Evolutionary conservation across 1,140 invertebrate species (phyloP), one percentile per base, ranked within the genome.

Genomic region (Liolophura sinensis): DNA sequence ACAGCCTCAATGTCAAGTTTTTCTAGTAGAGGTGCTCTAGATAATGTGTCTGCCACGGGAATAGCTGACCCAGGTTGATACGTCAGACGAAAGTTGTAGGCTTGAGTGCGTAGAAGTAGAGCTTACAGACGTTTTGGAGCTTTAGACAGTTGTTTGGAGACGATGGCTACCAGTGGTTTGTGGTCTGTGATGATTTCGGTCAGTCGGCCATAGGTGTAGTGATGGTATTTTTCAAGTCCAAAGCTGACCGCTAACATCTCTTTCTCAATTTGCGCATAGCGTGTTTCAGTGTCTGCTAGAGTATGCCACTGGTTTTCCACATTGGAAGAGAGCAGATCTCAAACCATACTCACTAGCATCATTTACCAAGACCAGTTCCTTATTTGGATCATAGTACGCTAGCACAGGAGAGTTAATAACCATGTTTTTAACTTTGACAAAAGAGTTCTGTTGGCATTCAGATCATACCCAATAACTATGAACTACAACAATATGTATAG

Each of bases 221-320:
- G 73, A 20, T 86, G 76, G 76, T 88, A 89, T 72, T 84, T 85
- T 60, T 82, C 78, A 11, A 88, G 78, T 11, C 82, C 85, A 76
- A 82, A 77, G 7, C 72, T 50, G 16, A 64, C 49, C 22, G 56
- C 54, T 49, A 72, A 50, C 0, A 56, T 47, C 49, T 73, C 70
- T 56, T 67, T 71, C 55, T 77, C 76, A 55, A 74, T 77, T 48
- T 71, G 71, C 9, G 68, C 61, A 58, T 75, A 77, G 18, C 64
- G 22, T 14, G 40, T 54, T 60, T 75, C 70, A 3, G 66, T 64
- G n/a, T 22, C 72, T 22, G 12, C 58, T 68, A 6, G 71, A 67
- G 56, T 69, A 74, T 40, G 72, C 73, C 18, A 78, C 48, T 25
- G 73, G 68, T 61, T 67, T 40, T 46, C 64, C 54, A n/a, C 60